Base-by-base conservation (phyloP, 2,113 vertebrate species). In the Taurulus bubalis region DNA sequence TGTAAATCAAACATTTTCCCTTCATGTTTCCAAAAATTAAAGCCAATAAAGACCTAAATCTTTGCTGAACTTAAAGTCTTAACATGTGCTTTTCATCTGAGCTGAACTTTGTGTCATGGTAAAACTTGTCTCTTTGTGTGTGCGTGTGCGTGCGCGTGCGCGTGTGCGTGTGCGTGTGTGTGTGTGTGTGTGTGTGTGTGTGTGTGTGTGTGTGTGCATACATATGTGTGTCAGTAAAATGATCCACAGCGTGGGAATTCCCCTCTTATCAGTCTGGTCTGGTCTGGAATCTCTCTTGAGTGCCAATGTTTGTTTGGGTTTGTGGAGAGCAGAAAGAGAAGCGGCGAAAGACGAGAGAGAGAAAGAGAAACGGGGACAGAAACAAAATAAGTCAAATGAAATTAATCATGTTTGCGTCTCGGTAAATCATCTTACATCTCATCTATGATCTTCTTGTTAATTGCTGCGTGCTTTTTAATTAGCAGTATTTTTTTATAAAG, bases 271-370 rank as follows among this genome's bases (percentile, higher is more conserved):
- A 82, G 74, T 62, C 67, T 30, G 11, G 56, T 64, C 78, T 65
- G 64, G 30, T 83, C 88, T 93, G 89, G 90, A 92, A 87, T 87
- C 71, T 82, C 71, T 88, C 86, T 66, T 32, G 26, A 71, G 78
- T 56, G 20, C 34, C 87, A 47, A 77, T 80, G 81, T 79, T 86
- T 94, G 89, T 91, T 93, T 92, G 81, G 85, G 85, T 91, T 91
- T 88, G 63, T 20, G 64, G 79, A 18, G 66, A 82, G 72, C 34
- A 71, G 62, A 88, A 80, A 80, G 55, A 77, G 75, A 76, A 86
- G 71, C 1, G 30, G 66, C 67, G 72, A 83, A 82, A 82, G 73
- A 77, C 8, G 47, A 87, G 62, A 47, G n/a, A 89, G 58, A 20
- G 67, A 72, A 86, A 90, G 60, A 51, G 79, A 84, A 87, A 87